phyloP scores from a whole-genome alignment of 2,888 invertebrate genomes.

The Andricus curvator region DNA sequence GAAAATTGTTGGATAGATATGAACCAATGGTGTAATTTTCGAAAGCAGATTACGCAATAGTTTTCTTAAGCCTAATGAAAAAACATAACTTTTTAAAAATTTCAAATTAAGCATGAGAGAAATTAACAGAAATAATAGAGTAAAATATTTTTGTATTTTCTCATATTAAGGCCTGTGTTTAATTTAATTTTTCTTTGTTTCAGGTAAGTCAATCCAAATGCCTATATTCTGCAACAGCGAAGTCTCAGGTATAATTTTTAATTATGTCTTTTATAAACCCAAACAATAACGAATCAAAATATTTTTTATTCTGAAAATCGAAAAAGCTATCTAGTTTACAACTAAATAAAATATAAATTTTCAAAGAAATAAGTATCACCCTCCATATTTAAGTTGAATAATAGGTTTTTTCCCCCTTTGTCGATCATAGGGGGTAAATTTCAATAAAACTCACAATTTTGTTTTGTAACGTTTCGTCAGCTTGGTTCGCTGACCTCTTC shows the following conservation, averaged over 20 bases:
- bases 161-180: not conserved
- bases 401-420: too few species aligned
- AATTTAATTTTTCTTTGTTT: conserved; percentile 9
- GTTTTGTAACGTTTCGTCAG: too few species aligned
- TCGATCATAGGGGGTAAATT: too few species aligned
- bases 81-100: not conserved
- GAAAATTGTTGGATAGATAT: not conserved
- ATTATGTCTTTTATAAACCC: not conserved
- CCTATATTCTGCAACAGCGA: not conserved
- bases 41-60: not conserved
- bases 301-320: not conserved
- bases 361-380: too few species aligned
- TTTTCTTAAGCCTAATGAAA: not conserved
- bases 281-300: too few species aligned
- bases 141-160: too few species aligned
- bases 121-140: not conserved
- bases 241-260: conserved; percentile 8
- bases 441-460: too few species aligned
- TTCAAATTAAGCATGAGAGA: not conserved
- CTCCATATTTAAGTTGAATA: too few species aligned
- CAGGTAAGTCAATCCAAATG: conserved; percentile 12
- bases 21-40: not conserved
- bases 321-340: not conserved
- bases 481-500: too few species aligned
- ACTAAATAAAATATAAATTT: too few species aligned